phyloP scores from a whole-genome alignment of 2,113 vertebrate species.

The Capra hircus region DNA sequence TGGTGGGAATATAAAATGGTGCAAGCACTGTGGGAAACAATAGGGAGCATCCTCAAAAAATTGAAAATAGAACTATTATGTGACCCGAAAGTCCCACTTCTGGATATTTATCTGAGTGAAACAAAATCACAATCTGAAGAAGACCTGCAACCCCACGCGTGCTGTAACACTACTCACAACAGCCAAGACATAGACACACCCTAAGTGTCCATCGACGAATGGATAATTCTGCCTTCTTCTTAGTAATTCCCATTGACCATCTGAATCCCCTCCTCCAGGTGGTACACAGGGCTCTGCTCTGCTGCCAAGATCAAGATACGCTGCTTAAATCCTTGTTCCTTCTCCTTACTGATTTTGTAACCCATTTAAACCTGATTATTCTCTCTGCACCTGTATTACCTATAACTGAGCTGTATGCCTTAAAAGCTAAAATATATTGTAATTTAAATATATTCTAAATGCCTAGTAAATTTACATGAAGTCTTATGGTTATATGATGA shows the following conservation, averaged over 20 bases:
- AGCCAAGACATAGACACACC: background rate
- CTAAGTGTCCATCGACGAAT: rapidly evolving
- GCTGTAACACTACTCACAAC: background rate
- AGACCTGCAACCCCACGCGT: background rate
- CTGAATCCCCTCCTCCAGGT: too few species aligned
- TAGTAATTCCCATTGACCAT: rapidly evolving
- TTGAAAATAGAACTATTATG: background rate
- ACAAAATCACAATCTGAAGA: background rate
- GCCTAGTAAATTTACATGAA: background rate
- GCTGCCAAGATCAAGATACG: background rate
- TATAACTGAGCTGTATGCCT: background rate
- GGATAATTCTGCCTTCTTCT: background rate
- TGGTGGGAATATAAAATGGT: background rate
- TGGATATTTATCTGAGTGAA: background rate
- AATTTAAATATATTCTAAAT: constrained; percentile 17
- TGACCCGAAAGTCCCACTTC: background rate
- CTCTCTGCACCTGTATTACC: background rate
- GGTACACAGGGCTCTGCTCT: rapidly evolving
- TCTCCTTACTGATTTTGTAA: background rate
- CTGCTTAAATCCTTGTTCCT: background rate
- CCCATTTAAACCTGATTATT: background rate
- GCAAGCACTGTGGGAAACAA: background rate
- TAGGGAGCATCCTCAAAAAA: background rate
- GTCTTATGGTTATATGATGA: background rate
- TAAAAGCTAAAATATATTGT: background rate